Evolutionary conservation across 2,113 vertebrate genomes (phyloP), one percentile per base, ranked within the genome.

Genomic region (Xiphophorus couchianus): DNA sequence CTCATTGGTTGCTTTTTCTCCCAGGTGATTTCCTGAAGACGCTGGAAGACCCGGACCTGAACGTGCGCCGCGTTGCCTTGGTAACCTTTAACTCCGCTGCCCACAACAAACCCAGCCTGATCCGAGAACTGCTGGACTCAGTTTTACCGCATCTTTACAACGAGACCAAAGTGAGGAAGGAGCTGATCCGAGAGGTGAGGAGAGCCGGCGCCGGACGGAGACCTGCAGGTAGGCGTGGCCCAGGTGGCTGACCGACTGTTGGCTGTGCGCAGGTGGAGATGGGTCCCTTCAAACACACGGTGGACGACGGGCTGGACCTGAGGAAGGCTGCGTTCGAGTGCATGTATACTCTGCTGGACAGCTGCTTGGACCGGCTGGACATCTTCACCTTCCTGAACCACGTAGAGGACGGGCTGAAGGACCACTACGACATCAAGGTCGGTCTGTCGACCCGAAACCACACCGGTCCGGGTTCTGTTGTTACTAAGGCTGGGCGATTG

Each of bases 381-480:
- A 99, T 99, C 94, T 99, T 99, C 94, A 97, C 97, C 93, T 99
- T 99, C 93, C 93, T 99, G 80, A 99, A 99, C 94, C 98, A 99
- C 60, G 97, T 99, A 75, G 97, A 99, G 95, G 98, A 99, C 91
- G 98, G 98, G 39, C 95, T 99, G 58, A 99, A 99, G 93, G 98
- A 99, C 92, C 98, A 99, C 94, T 99, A 99, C 82, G 98, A 99
- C 92, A 99, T 99, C 93, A 99, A 99, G 97, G 98, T 98, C 83
- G 0, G 1, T 4, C 9, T 15, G 3, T 44, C 11, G 12, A 1
- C 44, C 31, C 12, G 11, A 37, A 37, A 37, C 35, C 35, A 37
- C 35, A 11, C 35, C 35, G 2, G 35, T 37, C 35, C 10, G 35
- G 35, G 35, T 37, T 37, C 35, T 0, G 35, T 11, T 37, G 10